Percentiles rank a stretch among this genome's conserved stretches.
Evolutionary conservation across 2,888 invertebrate genomes (phyloP).

Genomic region (Lathronympha strigana): DNA sequence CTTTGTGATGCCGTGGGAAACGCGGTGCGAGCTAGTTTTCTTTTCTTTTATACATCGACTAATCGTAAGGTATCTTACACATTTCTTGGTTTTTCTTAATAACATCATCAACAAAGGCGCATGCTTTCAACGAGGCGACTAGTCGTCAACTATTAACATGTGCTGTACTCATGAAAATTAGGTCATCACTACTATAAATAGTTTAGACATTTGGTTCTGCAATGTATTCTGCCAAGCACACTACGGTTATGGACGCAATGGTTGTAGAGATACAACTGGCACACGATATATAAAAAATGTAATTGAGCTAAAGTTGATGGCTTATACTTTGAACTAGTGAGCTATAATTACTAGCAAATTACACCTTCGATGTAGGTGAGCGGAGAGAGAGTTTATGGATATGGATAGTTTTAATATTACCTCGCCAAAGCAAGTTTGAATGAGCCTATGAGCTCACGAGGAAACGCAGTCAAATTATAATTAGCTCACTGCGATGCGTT

Average conservation of each 20-base stretch:
- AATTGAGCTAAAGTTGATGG: conserved; percentile 5
- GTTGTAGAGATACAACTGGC: conserved; percentile 9
- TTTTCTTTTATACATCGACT: conserved; percentile 64
- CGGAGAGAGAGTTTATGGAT: conserved; percentile 26
- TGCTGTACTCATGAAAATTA: conserved; percentile 25
- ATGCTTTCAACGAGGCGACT: conserved; percentile 12
- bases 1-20: conserved; percentile 69
- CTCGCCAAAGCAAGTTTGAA: conserved; percentile 7
- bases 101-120: conserved; percentile 25
- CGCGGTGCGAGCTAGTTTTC: conserved; percentile 54
- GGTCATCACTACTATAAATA: conserved; percentile 36
- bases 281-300: conserved; percentile 17
- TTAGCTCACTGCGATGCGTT: conserved; percentile 76
- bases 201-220: conserved; percentile 10
- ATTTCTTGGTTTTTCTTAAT: conserved; percentile 44
- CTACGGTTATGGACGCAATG: background rate
- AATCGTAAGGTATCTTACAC: conserved; percentile 50
- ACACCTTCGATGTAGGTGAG: conserved; percentile 27
- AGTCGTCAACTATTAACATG: conserved; percentile 23
- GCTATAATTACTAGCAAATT: conserved; percentile 22
- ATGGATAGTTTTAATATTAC: conserved; percentile 23
- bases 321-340: conserved; percentile 15
- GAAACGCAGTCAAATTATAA: conserved; percentile 72
- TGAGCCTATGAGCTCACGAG: conserved; percentile 53
- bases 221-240: conserved; percentile 1